phyloP scores from a whole-genome alignment of 2,113 vertebrate genomes.

The Mobula birostris region DNA sequence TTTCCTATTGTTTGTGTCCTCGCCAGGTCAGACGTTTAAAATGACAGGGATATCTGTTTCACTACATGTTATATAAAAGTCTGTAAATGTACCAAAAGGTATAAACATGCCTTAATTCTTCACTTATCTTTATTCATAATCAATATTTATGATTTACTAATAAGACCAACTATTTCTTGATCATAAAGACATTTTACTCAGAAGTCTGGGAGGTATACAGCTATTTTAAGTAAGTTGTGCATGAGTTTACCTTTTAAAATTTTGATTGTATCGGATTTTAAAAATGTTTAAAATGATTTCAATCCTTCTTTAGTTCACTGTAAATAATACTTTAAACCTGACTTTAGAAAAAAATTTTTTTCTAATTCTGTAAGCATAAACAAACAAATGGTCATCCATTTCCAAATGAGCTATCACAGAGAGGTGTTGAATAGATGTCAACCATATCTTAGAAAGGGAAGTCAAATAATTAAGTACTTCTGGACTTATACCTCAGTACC shows the following conservation, averaged over 20 bases:
- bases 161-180: background rate
- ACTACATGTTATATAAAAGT: too few species aligned
- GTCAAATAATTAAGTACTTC: background rate
- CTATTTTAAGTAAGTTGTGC: background rate
- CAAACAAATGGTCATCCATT: background rate
- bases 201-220: background rate
- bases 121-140: too few species aligned
- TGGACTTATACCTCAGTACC: background rate
- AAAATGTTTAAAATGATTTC: too few species aligned
- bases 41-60: too few species aligned
- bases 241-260: background rate
- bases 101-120: too few species aligned
- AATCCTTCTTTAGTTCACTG: background rate
- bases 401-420: background rate
- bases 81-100: too few species aligned
- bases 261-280: background rate
- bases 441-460: background rate
- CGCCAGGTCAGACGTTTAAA: too few species aligned
- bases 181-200: background rate
- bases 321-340: background rate
- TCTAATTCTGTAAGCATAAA: background rate
- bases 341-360: background rate
- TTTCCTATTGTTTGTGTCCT: too few species aligned
- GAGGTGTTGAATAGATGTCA: background rate
- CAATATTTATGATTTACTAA: too few species aligned